Evolutionary conservation across 2,888 invertebrate species (phyloP), one percentile per base, ranked within the genome.

Genomic region (Dione vanillae): DNA sequence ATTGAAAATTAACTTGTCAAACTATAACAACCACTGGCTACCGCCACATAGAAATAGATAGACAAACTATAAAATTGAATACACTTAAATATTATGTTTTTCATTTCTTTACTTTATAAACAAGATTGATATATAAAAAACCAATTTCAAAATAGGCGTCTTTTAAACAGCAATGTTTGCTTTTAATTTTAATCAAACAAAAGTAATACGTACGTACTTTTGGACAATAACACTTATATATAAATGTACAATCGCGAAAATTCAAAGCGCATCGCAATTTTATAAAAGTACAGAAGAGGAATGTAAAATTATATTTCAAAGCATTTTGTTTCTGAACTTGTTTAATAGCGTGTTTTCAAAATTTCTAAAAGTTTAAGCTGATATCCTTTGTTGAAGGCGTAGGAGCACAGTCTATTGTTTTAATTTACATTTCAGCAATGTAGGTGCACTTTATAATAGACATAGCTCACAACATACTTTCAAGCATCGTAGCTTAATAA

Each of bases 381-480:
- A 59, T 41, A 59, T 41, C 14, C 20, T 59, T 59, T 59, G 20
- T 59, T 59, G 8, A 20, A 14, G 19, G 14, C 20, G 41, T 43
- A 59, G 14, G 14, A 41, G 12, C 41, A 58, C 19, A 0, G 19
- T 19, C n/a, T 59, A 41, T 41, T 41, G 41, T 14, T 59, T 43
- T 20, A 58, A 58, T 19, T 58, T 41, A 6, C 3, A 7, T 19
- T 19, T 11, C 19, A 19, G 19, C 12, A 37, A 54, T 54, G n/a
- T 9, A 14, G 40, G 16, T 43, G 41, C 14, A 20, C 19, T 59
- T 41, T 43, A 20, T 12, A 27, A 27, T 5, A 27, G 27, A 27
- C 27, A 27, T 2, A 27, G 27, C 27, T 3, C 27, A 27, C 5
- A 27, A 27, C 27, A 27, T 27, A 27, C n/a, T n/a, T n/a, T n/a